These are phyloP conservation scores for Ciconia boyciana DNA, from an alignment of 2,113 vertebrate genomes.

Conservation along the genomic window DNA sequence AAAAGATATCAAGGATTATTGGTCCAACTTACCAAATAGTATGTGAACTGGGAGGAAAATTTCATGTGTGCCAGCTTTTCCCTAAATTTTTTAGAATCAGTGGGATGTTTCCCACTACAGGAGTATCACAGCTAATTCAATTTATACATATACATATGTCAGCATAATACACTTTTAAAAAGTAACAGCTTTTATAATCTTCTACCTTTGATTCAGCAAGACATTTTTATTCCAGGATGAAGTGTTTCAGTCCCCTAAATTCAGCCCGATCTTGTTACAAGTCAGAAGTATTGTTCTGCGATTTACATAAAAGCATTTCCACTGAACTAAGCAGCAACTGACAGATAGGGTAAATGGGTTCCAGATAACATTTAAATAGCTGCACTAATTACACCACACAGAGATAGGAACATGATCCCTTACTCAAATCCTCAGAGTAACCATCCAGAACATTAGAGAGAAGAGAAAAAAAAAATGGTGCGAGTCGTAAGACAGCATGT, in stretches of 20 bases:
- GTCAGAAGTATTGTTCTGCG: conserved; percentile 20
- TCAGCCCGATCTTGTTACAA: conserved; percentile 16
- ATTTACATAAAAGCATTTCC: conserved; percentile 52
- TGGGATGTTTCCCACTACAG: not conserved
- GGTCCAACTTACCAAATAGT: not conserved
- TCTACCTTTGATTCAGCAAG: conserved; percentile 34
- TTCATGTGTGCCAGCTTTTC: not conserved
- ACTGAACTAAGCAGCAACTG: conserved; percentile 40
- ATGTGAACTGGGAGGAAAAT: not conserved
- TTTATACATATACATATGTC: not conserved
- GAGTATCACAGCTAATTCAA: conserved; percentile 17
- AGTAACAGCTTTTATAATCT: conserved; percentile 14
- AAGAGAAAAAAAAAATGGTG: not conserved
- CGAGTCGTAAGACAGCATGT: not conserved
- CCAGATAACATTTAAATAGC: conserved; percentile 48
- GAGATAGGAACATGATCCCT: conserved; percentile 13
- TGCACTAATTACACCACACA: conserved; percentile 46
- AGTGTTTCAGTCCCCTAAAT: conserved; percentile 21
- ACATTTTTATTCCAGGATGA: conserved; percentile 30
- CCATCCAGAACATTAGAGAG: not conserved
- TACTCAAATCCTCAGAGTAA: conserved; percentile 27
- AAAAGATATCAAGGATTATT: not conserved
- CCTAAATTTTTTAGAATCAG: not conserved
- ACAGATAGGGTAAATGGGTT: conserved; percentile 33
- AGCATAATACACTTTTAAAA: not conserved